phyloP scores from a whole-genome alignment of 2,113 vertebrate species.

The Penelope pileata region DNA sequence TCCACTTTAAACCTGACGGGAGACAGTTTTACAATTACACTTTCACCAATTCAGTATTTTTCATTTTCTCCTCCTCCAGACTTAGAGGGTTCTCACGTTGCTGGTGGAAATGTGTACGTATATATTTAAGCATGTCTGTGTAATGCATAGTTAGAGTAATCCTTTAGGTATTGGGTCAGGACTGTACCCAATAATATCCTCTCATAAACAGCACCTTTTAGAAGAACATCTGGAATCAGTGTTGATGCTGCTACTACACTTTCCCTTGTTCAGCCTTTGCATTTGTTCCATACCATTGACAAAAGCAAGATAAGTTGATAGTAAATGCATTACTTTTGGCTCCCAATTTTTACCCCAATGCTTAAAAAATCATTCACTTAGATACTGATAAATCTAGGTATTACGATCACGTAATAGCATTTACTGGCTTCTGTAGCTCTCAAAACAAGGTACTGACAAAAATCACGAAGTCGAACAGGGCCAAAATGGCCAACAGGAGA shows the following conservation, averaged over 20 bases:
- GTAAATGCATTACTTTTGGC: neutral
- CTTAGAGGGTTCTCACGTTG: conserved; percentile 1
- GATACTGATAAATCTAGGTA: neutral
- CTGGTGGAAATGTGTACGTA: neutral
- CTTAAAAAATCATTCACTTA: neutral
- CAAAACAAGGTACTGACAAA: neutral
- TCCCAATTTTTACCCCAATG: neutral
- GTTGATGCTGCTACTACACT: conserved; percentile 49
- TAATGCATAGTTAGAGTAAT: neutral
- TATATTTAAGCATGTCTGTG: neutral
- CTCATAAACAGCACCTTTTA: conserved; percentile 63
- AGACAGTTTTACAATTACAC: conserved; percentile 7
- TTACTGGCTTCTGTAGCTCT: neutral
- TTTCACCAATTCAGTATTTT: conserved; percentile 22
- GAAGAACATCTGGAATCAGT: conserved; percentile 69
- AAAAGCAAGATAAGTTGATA: conserved; percentile 16
- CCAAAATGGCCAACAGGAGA: neutral
- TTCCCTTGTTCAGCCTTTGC: neutral
- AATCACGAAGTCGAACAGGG: neutral
- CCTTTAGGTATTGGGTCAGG: conserved; percentile 27
- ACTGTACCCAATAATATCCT: conserved; percentile 46
- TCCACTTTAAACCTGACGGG: neutral
- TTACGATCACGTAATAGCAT: neutral
- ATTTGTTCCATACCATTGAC: neutral
- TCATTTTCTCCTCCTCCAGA: neutral